Base-by-base conservation (phyloP, 2,888 invertebrate genomes). In the Noctua fimbriata region DNA sequence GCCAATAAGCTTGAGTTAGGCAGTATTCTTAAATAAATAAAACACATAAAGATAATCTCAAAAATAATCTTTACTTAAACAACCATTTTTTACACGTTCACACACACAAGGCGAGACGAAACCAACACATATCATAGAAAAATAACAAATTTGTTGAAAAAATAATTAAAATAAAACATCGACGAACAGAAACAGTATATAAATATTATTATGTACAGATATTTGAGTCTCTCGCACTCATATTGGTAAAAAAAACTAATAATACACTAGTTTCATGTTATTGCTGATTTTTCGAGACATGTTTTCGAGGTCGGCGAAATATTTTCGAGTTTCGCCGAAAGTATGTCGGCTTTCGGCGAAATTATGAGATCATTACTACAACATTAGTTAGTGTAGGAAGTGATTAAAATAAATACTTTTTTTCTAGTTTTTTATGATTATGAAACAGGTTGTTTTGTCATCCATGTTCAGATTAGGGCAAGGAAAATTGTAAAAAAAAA, bases 131-230 rank as follows among this genome's bases (percentile, higher is more conserved):
- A 76, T 85, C 55, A 85, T 78, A 87, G 82, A 85, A 87, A 89
- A 89, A 88, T 89, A 91, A 89, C 87, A 87, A 89, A 88, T 84
- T 81, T 87, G 81, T 71, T 81, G 76, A 86, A 88, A 85, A 2
- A 80, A 86, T 77, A 72, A 58, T 41, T 12, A 88, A 87, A 87
- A 88, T 86, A 89, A 81, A 84, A 75, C 77, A 79, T 77, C 36
- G 84, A 91, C 83, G 87, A 89, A 92, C 88, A 89, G 82, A 82
- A 90, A 90, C 82, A 88, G 90, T 89, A 91, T 89, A 92, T 93
- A 93, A 92, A 94, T 92, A 94, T 92, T 81, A 93, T 91, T 94
- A 93, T 94, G 89, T 94, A 94, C 94, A 94, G 89, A 89, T 87
- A 75, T 88, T 88, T 83, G 86, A 66, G 74, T 44, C 81, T 81